Conservation (phyloP, 2,888 invertebrate species). For the Lepidochitona cinerea region DNA sequence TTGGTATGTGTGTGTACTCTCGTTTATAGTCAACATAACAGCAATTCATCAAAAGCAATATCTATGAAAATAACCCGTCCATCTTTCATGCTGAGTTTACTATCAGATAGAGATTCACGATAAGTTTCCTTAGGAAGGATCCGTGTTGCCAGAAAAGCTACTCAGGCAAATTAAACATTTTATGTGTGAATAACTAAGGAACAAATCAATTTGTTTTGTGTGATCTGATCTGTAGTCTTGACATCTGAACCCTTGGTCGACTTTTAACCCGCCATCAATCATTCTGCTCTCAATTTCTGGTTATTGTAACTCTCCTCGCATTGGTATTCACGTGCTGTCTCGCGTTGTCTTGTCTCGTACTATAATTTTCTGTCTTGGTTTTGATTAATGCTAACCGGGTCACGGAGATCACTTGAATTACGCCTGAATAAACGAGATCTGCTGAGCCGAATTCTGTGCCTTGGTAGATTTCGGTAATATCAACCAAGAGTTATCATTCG, state of each 20-base stretch:
- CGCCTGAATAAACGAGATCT: background rate
- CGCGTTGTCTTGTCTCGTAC: background rate
- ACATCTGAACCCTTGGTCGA: background rate
- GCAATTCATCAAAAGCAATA: too few species aligned
- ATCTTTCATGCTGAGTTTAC: too few species aligned
- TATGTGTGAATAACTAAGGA: background rate
- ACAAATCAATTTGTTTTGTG: background rate
- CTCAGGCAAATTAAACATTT: background rate
- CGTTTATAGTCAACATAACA: too few species aligned
- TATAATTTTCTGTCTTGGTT: background rate
- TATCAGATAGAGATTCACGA: too few species aligned
- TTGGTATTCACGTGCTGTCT: background rate
- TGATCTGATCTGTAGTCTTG: background rate
- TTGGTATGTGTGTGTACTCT: too few species aligned
- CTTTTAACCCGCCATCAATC: background rate
- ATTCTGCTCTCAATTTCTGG: background rate
- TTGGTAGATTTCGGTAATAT: too few species aligned
- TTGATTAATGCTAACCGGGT: background rate
- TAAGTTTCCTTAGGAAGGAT: too few species aligned
- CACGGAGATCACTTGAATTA: background rate
- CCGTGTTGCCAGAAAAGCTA: too few species aligned
- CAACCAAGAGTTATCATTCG: too few species aligned
- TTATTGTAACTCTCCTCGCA: background rate
- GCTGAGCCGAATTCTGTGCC: too few species aligned
- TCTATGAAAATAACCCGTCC: too few species aligned